Base-by-base conservation (phyloP, 1,140 invertebrate genomes). In the Achatina immaculata region DNA sequence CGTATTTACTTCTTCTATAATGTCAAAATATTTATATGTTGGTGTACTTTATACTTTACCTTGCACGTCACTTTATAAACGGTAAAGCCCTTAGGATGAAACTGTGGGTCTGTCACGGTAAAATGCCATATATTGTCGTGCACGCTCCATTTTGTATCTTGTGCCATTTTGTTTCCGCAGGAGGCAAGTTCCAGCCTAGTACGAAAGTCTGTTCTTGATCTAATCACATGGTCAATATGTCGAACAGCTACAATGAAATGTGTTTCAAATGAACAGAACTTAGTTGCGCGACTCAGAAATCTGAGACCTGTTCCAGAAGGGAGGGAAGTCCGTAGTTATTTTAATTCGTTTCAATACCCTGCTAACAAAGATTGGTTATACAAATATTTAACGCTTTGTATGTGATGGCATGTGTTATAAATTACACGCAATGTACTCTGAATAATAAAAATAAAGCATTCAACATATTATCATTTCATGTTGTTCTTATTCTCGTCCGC, bases 1-100 rank as follows among this genome's bases (percentile, higher is more conserved):
- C n/a, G n/a, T n/a, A n/a, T n/a, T n/a, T n/a, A n/a, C n/a, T n/a
- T n/a, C n/a, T n/a, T n/a, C n/a, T n/a, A n/a, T n/a, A n/a, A n/a
- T n/a, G n/a, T n/a, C n/a, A n/a, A n/a, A n/a, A n/a, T n/a, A n/a
- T n/a, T n/a, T n/a, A n/a, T n/a, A n/a, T n/a, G n/a, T n/a, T n/a
- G n/a, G n/a, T n/a, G n/a, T n/a, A n/a, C n/a, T n/a, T n/a, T n/a
- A n/a, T 14, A n/a, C 19, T 79, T 78, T 92, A 96, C 95, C 91
- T 95, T 93, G 83, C 95, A 95, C 81, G 94, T 95, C 45, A 96
- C 94, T 94, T 95, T 96, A 89, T 96, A 96, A 83, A 96, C 93
- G 36, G 95, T 96, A 90, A 95, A 96, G 24, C 95, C 95, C 91
- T 95, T 95, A 85, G 93, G 93, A 86, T 96, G 95, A 85, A 93